phyloP scores from a whole-genome alignment of 2,113 vertebrate genomes.

The Paradisaea rubra region DNA sequence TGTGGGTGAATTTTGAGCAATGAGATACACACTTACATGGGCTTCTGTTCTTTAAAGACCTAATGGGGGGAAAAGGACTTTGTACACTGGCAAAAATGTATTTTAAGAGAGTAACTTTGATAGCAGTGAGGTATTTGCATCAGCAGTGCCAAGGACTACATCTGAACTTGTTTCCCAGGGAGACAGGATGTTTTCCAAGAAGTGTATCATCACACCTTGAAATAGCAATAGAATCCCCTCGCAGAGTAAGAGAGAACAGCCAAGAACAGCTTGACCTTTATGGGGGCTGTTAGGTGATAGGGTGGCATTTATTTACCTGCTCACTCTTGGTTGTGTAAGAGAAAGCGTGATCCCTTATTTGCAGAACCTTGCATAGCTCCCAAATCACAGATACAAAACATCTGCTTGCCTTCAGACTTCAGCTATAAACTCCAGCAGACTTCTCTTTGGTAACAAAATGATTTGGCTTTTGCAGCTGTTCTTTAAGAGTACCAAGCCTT shows the following conservation, averaged over 20 bases:
- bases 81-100: background rate
- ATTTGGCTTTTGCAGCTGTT: background rate
- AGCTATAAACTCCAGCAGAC: background rate
- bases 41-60: background rate
- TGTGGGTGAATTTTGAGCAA: background rate
- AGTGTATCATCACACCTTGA: conserved; percentile 41
- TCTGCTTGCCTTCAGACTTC: background rate
- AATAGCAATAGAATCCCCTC: conserved; percentile 21
- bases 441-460: background rate
- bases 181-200: conserved; percentile 37
- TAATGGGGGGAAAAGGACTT: background rate
- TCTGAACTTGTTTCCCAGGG: conserved; percentile 39
- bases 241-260: background rate
- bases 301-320: background rate
- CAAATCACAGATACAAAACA: background rate
- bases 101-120: background rate
- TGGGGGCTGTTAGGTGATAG: background rate
- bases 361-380: background rate
- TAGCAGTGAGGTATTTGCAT: conserved; percentile 12
- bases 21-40: background rate
- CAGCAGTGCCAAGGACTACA: background rate
- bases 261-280: conserved; percentile 26
- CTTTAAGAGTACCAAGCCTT: background rate
- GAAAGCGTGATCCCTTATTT: background rate
- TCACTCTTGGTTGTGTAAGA: background rate